Evolutionary conservation across 2,888 invertebrate genomes (phyloP), one percentile per base, ranked within the genome.

Genomic region (Nemoura dubitans): DNA sequence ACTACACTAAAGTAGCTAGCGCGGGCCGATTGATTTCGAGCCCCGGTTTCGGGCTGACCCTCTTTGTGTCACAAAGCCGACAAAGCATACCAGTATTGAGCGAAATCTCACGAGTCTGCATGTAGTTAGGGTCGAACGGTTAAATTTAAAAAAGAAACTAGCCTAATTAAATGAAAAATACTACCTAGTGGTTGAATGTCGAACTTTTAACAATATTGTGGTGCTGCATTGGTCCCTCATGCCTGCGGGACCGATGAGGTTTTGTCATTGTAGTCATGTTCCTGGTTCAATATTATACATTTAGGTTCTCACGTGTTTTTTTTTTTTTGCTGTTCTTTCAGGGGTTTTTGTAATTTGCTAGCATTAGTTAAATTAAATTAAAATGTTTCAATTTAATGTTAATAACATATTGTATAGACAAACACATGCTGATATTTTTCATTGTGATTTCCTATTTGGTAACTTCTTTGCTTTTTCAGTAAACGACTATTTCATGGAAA

Each of bases 221-320:
- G 59, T 59, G 59, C 59, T 59, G 59, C 59, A 21, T 59, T 59
- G 59, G 59, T 59, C 59, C 59, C 59, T 21, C 81, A 26, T 28
- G 14, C 28, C 80, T 16, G 14, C 30, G 36, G 59, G 59, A 2
- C 59, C 59, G 59, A 21, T 21, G 59, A 59, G 21, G 59, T 59
- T 59, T 59, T 59, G 59, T 59, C 59, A 85, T n/a, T 81, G 81
- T 87, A 85, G 86, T 84, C 86, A 87, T 86, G 87, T 87, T 87
- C 87, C 87, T 87, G 86, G 59, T 59, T 59, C 59, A 59, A 59
- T 59, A 59, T 59, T 59, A 59, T 85, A 84, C 86, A 85, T 84
- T 84, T 86, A 85, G 86, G 87, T 87, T 87, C 86, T 86, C 87
- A 87, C 80, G 76, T 86, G 83, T 85, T 87, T 86, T 85, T 43